Base-by-base conservation (phyloP, 1,140 invertebrate species). In the Himalopsyche phryganea region DNA sequence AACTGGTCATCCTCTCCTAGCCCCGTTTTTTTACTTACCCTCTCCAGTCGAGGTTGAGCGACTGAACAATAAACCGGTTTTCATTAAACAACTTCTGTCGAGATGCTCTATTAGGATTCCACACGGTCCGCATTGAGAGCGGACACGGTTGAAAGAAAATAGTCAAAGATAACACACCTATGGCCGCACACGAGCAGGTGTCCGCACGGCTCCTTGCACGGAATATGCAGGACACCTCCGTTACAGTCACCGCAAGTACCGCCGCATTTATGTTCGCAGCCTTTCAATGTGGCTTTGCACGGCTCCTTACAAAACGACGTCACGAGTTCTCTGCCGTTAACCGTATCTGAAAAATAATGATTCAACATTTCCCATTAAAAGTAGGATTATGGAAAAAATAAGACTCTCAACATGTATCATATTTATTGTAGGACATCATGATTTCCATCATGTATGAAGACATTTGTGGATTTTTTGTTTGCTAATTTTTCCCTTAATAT, bases 231-330 rank as follows among this genome's bases (percentile, higher is more conserved):
- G 13, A 85, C 73, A 15, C 84, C 83, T 66, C 81, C 80, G 65
- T 86, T 88, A 66, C 87, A 89, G 35, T 65, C 33, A 4, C 79
- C 77, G 71, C 85, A 87, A 2, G 69, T 74, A 46, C 85, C 84
- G 19, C 65, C 65, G 69, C 85, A 87, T 9, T 11, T 17, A 68
- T 87, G 84, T 1, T 69, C 72, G 69, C 85, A 89, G 50, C 67
- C 64, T 44, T 85, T 68, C 18, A 63, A 48, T 1, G 41, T 55
- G 41, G 38, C 59, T 1, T 50, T 57, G 67, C 85, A 86, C 32
- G 73, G 71, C 32, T 67, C 67, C 0, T 50, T 54, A 63, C 84
- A 86, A 38, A 67, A 63, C 10, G 20, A 17, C 54, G 49, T 56
- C 1, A 36, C 38, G 13, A 41, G 10, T 11, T 41, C 1, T 5